Base-by-base conservation (phyloP, 2,888 invertebrate genomes). In the Eupsilia transversa region DNA sequence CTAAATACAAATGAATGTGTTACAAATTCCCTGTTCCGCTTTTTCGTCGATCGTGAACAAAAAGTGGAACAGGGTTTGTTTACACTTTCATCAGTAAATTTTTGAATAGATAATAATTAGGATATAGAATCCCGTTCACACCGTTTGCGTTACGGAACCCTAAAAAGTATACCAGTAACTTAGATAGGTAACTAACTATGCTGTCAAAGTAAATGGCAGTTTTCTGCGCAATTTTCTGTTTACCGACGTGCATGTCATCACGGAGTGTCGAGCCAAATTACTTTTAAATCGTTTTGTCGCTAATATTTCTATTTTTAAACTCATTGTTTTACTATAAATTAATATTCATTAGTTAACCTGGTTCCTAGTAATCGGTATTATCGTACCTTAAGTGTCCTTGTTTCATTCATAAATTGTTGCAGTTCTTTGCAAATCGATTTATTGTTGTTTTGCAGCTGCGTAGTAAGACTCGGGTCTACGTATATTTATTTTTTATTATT, bases 201-300 rank as follows among this genome's bases (percentile, higher is more conserved):
- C 2, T 14, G 10, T 57, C 7, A 14, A 52, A 20, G 17, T 57
- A 33, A 75, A 67, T 17, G 0, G 0, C 30, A 0, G 1, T 12
- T 69, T 54, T 65, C 68, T 57, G 14, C 43, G 23, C 4, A 41
- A 35, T 67, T 76, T 56, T 46, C 23, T 2, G 5, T 5, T 64
- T 68, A n/a, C 3, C 10, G 41, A 7, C 41, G 35, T 68, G 68
- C 49, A 30, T 65, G 65, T 52, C 65, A 35, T 52, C 77, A 77
- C 77, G 77, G 14, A 68, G 35, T 27, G 14, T 9, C 33, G 1
- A 33, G 2, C 4, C 1, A 57, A 49, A 23, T 49, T 57, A 23
- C 35, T 41, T 27, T 46, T 38, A 27, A 77, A 54, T 56, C 14
- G 27, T 33, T 69, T 54, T 70, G 5, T 69, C 14, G 6, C 23